phyloP scores from a whole-genome alignment of 1,140 invertebrate genomes.

The Portunus trituberculatus region DNA sequence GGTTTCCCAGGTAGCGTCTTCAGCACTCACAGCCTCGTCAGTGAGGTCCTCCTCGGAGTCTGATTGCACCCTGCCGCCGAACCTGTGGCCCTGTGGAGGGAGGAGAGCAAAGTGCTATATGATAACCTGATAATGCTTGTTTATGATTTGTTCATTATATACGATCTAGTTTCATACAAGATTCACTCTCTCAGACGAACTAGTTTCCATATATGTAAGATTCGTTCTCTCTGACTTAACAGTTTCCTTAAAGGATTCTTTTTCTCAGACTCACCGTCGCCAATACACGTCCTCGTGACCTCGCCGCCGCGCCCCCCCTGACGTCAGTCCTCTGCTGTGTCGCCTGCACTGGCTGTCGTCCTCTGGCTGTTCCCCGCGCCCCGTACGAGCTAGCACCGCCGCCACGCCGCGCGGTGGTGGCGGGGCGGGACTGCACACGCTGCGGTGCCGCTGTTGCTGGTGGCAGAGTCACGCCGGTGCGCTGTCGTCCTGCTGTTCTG shows the following conservation, averaged over 20 bases:
- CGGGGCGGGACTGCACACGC: too few relatives aligned
- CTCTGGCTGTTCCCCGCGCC: neutral
- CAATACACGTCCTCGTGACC: neutral
- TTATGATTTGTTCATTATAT: neutral
- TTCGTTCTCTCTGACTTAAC: too few relatives aligned
- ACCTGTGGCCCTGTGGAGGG: neutral
- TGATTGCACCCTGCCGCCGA: neutral
- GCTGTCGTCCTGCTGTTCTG: neutral
- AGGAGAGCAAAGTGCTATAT: neutral
- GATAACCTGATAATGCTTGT: neutral
- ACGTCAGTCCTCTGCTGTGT: neutral
- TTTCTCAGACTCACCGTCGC: neutral
- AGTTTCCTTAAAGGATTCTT: neutral
- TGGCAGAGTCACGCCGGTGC: neutral
- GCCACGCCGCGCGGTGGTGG: neutral
- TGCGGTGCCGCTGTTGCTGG: too few relatives aligned
- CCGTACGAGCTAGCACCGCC: neutral
- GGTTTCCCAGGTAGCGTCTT: neutral
- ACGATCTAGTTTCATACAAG: neutral
- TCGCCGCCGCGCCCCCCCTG: neutral
- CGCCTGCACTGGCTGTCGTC: neutral
- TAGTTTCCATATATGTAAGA: too few relatives aligned
- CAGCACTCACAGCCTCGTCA: neutral
- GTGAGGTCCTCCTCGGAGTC: neutral
- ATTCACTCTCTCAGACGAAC: neutral